A percentile compares a stretch with the other conserved stretches of the same genome.
Evolutionary conservation across 2,113 vertebrate genomes (phyloP).

Genomic region (Syngnathus scovelli): DNA sequence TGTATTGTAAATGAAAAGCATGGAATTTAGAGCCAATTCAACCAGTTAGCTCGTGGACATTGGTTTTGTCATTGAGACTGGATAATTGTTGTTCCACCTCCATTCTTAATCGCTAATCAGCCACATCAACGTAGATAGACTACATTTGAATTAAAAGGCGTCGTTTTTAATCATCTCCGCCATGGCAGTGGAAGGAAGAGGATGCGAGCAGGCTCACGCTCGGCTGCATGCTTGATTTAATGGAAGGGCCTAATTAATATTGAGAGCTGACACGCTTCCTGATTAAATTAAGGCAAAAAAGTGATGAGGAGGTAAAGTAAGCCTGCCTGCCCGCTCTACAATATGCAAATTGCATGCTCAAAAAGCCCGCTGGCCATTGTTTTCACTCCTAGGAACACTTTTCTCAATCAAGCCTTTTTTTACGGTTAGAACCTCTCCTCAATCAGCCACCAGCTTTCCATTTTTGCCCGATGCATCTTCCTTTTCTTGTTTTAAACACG

Average conservation of each 20-base stretch:
- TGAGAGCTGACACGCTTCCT: constrained; percentile 61
- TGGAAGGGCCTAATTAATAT: constrained; percentile 65
- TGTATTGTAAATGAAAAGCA: no score
- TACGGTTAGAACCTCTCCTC: background rate
- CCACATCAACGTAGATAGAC: constrained; percentile 59
- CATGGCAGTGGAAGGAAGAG: constrained; percentile 35
- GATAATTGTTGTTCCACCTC: background rate
- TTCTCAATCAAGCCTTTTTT: background rate
- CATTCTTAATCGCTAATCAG: constrained; percentile 46
- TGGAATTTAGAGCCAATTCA: background rate
- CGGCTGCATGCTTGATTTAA: constrained; percentile 59
- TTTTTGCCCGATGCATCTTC: background rate
- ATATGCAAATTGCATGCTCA: background rate
- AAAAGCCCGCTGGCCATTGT: background rate
- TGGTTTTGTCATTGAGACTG: constrained; percentile 27
- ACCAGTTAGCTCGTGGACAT: background rate
- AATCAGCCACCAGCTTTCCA: background rate
- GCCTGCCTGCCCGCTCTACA: constrained; percentile 38
- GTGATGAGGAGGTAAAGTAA: constrained; percentile 58
- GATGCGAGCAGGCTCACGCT: constrained; percentile 43
- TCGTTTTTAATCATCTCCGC: constrained; percentile 63
- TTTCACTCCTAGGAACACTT: background rate
- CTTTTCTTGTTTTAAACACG: no score
- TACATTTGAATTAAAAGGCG: constrained; percentile 65
- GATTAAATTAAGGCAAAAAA: constrained; percentile 55